These are phyloP conservation scores for Streptopelia turtur DNA, from an alignment of 2,797 vertebrate species.

Conservation along the genomic window DNA sequence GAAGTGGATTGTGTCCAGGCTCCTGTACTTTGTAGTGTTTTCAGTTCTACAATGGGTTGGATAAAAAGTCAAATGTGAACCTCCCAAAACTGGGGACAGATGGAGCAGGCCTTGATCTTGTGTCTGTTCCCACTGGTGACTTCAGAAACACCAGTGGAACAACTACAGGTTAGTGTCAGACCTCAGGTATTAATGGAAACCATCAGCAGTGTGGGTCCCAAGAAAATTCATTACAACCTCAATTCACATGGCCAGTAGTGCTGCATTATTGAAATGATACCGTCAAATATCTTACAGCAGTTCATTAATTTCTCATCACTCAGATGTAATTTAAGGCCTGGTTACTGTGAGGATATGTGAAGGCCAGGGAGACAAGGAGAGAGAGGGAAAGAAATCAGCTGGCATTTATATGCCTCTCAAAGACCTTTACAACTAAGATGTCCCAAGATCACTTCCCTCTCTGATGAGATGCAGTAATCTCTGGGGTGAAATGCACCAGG, in stretches of 20 bases:
- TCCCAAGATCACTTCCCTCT: background rate
- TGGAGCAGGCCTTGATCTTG: background rate
- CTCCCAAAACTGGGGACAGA: background rate
- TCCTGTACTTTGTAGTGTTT: background rate
- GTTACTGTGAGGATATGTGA: background rate
- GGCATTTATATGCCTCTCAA: background rate
- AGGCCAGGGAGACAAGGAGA: background rate
- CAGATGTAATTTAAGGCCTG: background rate
- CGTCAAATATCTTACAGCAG: background rate
- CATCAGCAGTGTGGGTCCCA: background rate
- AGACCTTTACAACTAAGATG: background rate
- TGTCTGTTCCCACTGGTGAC: background rate
- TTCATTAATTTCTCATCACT: slow-evolving; percentile 40
- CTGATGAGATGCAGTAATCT: background rate
- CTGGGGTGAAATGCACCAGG: background rate
- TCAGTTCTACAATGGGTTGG: background rate
- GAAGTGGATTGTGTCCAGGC: background rate
- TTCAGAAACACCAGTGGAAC: background rate
- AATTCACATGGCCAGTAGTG: background rate
- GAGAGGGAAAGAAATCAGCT: background rate
- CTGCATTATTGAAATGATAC: background rate
- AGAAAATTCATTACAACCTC: background rate
- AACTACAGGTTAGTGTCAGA: background rate
- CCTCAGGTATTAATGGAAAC: background rate
- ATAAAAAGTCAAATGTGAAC: background rate